Conservation (phyloP, 1,140 invertebrate species). For the Copidosoma floridanum region DNA sequence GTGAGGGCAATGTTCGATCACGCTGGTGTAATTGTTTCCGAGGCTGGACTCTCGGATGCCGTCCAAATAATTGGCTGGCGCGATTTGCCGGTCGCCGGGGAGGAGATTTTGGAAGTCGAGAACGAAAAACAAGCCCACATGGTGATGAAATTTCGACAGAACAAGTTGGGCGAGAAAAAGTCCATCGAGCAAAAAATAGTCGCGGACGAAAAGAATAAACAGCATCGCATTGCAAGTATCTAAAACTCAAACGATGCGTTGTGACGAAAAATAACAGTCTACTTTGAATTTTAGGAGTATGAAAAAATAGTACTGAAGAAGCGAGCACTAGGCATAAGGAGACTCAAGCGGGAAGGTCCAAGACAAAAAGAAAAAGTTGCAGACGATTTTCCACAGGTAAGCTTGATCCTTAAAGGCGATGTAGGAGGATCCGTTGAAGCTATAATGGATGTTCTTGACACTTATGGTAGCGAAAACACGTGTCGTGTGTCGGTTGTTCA, state of each 20-base stretch:
- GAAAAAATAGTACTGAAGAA: slow-evolving; percentile 63
- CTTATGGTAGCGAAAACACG: slow-evolving; percentile 71
- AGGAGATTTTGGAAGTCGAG: slow-evolving; percentile 80
- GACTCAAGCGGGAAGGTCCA: slow-evolving; percentile 50
- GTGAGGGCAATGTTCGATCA: slow-evolving; percentile 85
- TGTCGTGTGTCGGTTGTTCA: slow-evolving; percentile 85
- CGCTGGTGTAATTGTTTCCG: slow-evolving; percentile 64
- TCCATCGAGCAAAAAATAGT: slow-evolving; percentile 58
- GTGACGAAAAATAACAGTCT: neutral
- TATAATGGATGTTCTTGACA: slow-evolving; percentile 86
- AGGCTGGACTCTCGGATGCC: slow-evolving; percentile 77
- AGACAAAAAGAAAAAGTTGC: slow-evolving; percentile 61
- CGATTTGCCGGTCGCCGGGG: slow-evolving; percentile 82
- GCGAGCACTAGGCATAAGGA: slow-evolving; percentile 57
- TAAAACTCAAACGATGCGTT: no score
- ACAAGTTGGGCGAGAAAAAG: slow-evolving; percentile 62
- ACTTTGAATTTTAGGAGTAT: slow-evolving; percentile 60
- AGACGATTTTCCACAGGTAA: slow-evolving; percentile 55
- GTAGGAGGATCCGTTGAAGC: slow-evolving; percentile 92
- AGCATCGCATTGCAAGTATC: slow-evolving; percentile 61
- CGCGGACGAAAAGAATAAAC: slow-evolving; percentile 67
- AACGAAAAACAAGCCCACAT: slow-evolving; percentile 71
- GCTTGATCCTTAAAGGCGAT: slow-evolving; percentile 71
- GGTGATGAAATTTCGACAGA: slow-evolving; percentile 67
- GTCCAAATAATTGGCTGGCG: slow-evolving; percentile 89